Base-by-base conservation (phyloP, 2,113 vertebrate genomes). In the Cyprinodon variegatus region DNA sequence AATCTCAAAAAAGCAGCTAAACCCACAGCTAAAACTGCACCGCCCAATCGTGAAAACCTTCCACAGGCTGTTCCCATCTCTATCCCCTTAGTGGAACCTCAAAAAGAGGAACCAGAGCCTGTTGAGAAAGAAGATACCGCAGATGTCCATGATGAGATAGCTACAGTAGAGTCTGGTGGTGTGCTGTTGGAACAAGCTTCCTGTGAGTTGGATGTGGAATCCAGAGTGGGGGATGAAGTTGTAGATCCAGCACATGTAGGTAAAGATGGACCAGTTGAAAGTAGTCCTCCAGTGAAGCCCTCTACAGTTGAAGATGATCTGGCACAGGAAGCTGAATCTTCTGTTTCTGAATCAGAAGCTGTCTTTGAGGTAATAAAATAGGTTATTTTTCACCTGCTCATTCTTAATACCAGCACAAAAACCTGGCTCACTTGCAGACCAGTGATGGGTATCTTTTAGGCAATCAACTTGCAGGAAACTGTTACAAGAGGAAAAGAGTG, bases 341-440 rank as follows among this genome's bases (percentile, higher is more conserved):
- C 70, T 76, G 79, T 84, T 81, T 82, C 86, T 20, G 83, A 85
- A 80, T 60, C 70, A 66, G 72, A 89, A 73, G 69, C 83, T 76
- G 68, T 50, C 41, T 39, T 60, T 17, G 82, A 90, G 88, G 89
- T 90, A 88, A 81, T 76, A 46, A 39, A 20, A 8, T 6, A 1
- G 3, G 45, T 63, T 36, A 6, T 57, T 57, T 57, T 57, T 20
- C 20, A n/a, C 14, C 1, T 57, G 3, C 50, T 9, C 2, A 20
- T 20, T 57, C 50, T 57, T 14, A 9, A 57, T 6, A 57, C 10
- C n/a, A 20, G 50, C 50, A 57, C 50, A n/a, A 9, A 29, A n/a
- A 20, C 7, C n/a, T 57, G 17, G 50, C 10, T 20, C 50, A 57
- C 17, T 20, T 57, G 50, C 2, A 20, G 2, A n/a, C 17, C 17